Conservation (phyloP, 2,888 invertebrate species). For the Drosophila leonis region DNA sequence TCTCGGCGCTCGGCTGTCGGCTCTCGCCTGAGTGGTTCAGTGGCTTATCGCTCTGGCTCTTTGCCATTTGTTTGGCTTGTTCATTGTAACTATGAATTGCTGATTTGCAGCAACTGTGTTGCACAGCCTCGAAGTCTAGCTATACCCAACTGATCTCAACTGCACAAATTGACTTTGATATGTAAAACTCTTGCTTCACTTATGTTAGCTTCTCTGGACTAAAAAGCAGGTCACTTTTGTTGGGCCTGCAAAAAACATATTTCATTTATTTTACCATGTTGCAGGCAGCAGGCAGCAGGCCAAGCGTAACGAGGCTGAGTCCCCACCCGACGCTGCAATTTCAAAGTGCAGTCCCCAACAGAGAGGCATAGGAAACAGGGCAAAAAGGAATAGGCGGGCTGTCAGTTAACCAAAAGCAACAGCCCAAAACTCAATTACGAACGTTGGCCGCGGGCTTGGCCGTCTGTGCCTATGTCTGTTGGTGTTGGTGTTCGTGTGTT, state of each 20-base stretch:
- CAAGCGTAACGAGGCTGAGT: constrained; percentile 37
- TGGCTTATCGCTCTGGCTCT: constrained; percentile 21
- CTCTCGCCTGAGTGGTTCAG: constrained; percentile 20
- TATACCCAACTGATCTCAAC: not conserved
- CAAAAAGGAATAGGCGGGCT: constrained; percentile 21
- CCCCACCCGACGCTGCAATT: constrained; percentile 21
- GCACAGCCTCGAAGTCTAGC: not conserved
- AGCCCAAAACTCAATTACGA: constrained; percentile 75
- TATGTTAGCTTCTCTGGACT: not conserved
- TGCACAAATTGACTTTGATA: not conserved
- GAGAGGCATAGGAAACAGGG: constrained; percentile 29
- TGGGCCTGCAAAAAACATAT: not conserved
- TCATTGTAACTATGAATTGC: constrained; percentile 16
- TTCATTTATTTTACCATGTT: not conserved
- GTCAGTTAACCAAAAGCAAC: constrained; percentile 69
- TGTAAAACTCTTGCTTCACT: not conserved
- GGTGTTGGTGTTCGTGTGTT: not conserved
- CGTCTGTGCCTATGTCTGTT: not conserved
- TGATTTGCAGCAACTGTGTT: not conserved
- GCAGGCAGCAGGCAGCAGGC: not conserved
- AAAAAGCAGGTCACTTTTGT: not conserved
- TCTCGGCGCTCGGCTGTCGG: constrained; percentile 5
- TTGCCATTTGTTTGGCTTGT: constrained; percentile 22
- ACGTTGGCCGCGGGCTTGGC: constrained; percentile 37
- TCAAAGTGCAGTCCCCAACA: constrained; percentile 43